phyloP scores from a whole-genome alignment of 2,888 invertebrate genomes.

The Lepeophtheirus nordmannii region DNA sequence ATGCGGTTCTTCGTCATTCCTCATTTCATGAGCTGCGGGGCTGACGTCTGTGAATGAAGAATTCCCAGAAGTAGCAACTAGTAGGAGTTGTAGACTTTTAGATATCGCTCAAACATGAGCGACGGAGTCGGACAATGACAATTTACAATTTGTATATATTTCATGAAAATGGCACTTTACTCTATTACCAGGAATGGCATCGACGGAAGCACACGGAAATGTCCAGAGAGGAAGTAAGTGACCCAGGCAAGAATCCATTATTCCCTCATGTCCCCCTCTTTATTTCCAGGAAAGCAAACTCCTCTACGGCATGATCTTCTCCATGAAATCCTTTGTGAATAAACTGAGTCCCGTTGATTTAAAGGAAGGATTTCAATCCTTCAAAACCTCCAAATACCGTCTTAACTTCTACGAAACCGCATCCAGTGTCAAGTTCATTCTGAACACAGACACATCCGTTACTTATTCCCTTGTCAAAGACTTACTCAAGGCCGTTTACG shows the following conservation, averaged over 20 bases:
- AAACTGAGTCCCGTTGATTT: constrained; percentile 87
- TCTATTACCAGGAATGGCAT: constrained; percentile 92
- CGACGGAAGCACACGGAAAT: constrained; percentile 86
- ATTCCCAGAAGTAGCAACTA: too few relatives aligned
- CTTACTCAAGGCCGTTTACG: constrained; percentile 12
- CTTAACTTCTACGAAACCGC: constrained; percentile 87
- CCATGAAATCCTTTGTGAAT: constrained; percentile 86
- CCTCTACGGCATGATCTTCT: constrained; percentile 95
- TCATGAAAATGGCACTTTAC: constrained; percentile 69
- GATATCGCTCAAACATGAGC: not conserved
- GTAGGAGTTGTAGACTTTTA: too few relatives aligned
- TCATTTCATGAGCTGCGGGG: too few relatives aligned
- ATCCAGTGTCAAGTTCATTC: constrained; percentile 81
- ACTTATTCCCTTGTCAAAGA: constrained; percentile 52
- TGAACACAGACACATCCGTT: constrained; percentile 75
- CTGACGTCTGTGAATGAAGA: too few relatives aligned
- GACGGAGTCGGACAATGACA: constrained; percentile 47
- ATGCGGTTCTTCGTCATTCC: too few relatives aligned
- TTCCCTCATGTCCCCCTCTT: constrained; percentile 14
- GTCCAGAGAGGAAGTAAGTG: constrained; percentile 67
- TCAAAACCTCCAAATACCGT: constrained; percentile 86
- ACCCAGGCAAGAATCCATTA: too few relatives aligned
- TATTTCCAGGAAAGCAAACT: constrained; percentile 76
- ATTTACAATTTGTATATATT: constrained; percentile 92
- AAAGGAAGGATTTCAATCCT: constrained; percentile 76